These are phyloP conservation scores for Cacatua alba DNA, from an alignment of 2,113 vertebrate species.

Conservation along the genomic window DNA sequence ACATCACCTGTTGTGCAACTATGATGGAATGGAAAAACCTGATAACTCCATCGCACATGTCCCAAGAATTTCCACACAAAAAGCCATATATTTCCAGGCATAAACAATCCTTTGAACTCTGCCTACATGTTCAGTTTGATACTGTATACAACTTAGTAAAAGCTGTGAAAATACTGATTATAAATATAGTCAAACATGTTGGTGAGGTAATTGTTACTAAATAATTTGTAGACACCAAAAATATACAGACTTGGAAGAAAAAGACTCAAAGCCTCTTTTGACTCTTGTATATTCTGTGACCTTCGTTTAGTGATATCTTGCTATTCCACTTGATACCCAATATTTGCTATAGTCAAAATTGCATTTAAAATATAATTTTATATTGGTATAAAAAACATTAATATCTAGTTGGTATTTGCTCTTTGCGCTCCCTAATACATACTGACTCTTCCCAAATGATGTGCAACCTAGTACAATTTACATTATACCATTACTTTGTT, in stretches of 20 bases:
- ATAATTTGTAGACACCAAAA: not conserved
- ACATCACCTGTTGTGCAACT: not conserved
- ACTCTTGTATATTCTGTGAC: not conserved
- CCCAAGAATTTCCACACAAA: not conserved
- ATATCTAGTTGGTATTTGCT: not conserved
- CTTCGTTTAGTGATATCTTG: not conserved
- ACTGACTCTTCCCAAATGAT: not conserved
- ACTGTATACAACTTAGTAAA: not conserved
- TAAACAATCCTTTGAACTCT: not conserved
- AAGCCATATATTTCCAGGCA: not conserved
- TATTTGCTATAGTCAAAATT: not conserved
- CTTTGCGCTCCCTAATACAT: not conserved
- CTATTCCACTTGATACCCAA: not conserved
- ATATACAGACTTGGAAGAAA: not conserved
- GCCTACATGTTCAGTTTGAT: not conserved
- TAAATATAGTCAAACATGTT: not conserved
- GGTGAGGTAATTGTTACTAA: not conserved
- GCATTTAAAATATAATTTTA: not conserved
- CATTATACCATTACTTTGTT: not conserved
- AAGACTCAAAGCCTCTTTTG: not conserved
- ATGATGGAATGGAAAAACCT: not conserved
- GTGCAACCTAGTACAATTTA: not conserved
- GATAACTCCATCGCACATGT: not conserved
- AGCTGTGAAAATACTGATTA: not conserved
- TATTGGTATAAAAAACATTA: not conserved